Base-by-base conservation (phyloP, 1,140 invertebrate genomes). In the Drosophila melanogaster region DNA sequence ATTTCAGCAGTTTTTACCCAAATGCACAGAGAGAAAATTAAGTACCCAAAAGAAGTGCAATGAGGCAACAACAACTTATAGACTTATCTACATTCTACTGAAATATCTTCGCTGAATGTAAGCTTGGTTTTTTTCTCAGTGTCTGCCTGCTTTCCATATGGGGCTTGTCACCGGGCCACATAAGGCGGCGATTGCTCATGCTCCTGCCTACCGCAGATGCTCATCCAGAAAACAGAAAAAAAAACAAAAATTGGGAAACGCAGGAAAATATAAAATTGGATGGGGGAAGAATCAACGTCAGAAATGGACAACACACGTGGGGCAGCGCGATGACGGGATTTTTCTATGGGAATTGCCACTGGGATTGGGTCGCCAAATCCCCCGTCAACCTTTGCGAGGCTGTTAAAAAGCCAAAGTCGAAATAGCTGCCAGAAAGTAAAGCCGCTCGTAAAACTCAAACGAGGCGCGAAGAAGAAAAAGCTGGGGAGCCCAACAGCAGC, bases 361-460 rank as follows among this genome's bases (percentile, higher is more conserved):
- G 44, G 54, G 51, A 35, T 43, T 26, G 41, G 19, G 35, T 50
- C 22, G 0, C 35, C 40, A 12, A 14, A 11, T 17, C 49, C 71
- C 44, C 54, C 33, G 19, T 37, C 56, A 43, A 66, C 72, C 61
- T 66, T 76, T 57, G 15, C 43, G 53, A 57, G 72, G 71, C 75
- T 81, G 83, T 87, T 87, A 87, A 87, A 87, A 87, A 87, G 83
- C 84, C 83, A 87, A 74, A 75, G 75, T 81, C 76, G 79, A 83
- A 87, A 87, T 87, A 87, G 83, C 83, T 89, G 83, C 83, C 79
- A 87, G 67, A 89, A 87, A 87, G 83, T 87, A 87, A 87, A 89
- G 84, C 84, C 83, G 83, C 83, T 87, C 83, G 84, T 87, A 87
- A 87, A 87, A 89, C 84, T 87, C 79, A 87, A 87, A 87, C 84